Evolutionary conservation across 2,888 invertebrate genomes (phyloP).

Genomic region (Drosophila glabriapex): DNA sequence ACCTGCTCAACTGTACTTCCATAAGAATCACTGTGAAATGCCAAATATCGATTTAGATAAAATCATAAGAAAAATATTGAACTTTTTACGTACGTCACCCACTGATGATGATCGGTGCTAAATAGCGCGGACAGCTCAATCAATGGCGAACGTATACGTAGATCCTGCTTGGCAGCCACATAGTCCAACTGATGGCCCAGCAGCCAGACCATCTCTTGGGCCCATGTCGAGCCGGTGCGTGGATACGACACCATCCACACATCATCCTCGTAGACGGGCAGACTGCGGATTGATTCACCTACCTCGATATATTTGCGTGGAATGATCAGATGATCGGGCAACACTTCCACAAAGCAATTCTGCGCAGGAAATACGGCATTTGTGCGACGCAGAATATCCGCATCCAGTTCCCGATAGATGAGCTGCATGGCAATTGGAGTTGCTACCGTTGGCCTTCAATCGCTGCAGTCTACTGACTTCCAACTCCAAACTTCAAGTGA

Average conservation of each 20-base stretch:
- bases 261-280: slow-evolving; percentile 91
- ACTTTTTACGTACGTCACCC: slow-evolving; percentile 87
- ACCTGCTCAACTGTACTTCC: slow-evolving; percentile 91
- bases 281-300: slow-evolving; percentile 89
- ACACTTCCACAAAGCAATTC: slow-evolving; percentile 90
- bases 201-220: slow-evolving; percentile 97
- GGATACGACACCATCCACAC: slow-evolving; percentile 96
- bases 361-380: slow-evolving; percentile 90
- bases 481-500: slow-evolving; percentile 24
- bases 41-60: neutral
- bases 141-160: slow-evolving; percentile 88
- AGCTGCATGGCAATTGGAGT: slow-evolving; percentile 66
- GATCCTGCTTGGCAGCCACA: slow-evolving; percentile 89
- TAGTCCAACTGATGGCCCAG: slow-evolving; percentile 92
- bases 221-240: slow-evolving; percentile 96
- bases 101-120: slow-evolving; percentile 88
- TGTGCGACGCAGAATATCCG: slow-evolving; percentile 87
- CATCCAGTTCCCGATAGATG: slow-evolving; percentile 87
- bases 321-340: slow-evolving; percentile 90
- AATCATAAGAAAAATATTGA: neutral
- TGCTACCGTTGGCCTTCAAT: slow-evolving; percentile 27
- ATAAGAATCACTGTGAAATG: slow-evolving; percentile 81
- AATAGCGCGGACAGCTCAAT: slow-evolving; percentile 90
- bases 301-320: slow-evolving; percentile 90
- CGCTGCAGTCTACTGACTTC: slow-evolving; percentile 43